Evolutionary conservation across 2,888 invertebrate genomes (phyloP).

Genomic region (Lasioglossum oenotherae): DNA sequence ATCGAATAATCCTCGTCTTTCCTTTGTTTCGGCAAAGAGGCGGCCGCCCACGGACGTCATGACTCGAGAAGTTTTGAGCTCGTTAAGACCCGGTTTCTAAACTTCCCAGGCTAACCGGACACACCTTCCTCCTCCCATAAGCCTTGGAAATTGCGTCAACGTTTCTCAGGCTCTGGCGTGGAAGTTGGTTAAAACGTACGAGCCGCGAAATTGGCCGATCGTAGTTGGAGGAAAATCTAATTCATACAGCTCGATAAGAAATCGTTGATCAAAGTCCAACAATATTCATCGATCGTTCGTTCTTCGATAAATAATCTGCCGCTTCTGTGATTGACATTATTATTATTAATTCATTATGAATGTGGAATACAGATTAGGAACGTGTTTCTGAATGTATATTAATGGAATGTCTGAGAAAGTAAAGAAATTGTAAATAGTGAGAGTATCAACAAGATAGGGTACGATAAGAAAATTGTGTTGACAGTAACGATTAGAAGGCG

Average conservation of each 20-base stretch:
- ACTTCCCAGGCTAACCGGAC: slow-evolving; percentile 35
- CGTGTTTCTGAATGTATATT: neutral
- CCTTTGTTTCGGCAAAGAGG: slow-evolving; percentile 46
- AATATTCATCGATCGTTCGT: neutral
- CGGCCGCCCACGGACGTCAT: slow-evolving; percentile 52
- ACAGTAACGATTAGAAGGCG: neutral
- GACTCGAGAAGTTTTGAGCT: slow-evolving; percentile 51
- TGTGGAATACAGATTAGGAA: neutral
- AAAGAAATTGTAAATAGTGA: neutral
- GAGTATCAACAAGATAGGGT: neutral
- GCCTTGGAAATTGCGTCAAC: slow-evolving; percentile 28
- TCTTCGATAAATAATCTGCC: neutral
- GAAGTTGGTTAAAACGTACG: slow-evolving; percentile 13
- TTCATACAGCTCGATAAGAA: neutral
- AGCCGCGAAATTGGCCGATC: neutral
- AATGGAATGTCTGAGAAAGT: neutral
- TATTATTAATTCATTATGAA: neutral
- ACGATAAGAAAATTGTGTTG: neutral
- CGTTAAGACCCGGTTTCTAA: slow-evolving; percentile 45
- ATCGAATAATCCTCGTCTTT: slow-evolving; percentile 43
- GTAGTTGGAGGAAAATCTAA: neutral
- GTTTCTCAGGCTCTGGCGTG: slow-evolving; percentile 2
- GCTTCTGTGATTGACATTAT: neutral
- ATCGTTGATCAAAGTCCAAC: neutral
- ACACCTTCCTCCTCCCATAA: slow-evolving; percentile 35